Base-by-base conservation (phyloP, 2,888 invertebrate species). In the Andrena fulva region DNA sequence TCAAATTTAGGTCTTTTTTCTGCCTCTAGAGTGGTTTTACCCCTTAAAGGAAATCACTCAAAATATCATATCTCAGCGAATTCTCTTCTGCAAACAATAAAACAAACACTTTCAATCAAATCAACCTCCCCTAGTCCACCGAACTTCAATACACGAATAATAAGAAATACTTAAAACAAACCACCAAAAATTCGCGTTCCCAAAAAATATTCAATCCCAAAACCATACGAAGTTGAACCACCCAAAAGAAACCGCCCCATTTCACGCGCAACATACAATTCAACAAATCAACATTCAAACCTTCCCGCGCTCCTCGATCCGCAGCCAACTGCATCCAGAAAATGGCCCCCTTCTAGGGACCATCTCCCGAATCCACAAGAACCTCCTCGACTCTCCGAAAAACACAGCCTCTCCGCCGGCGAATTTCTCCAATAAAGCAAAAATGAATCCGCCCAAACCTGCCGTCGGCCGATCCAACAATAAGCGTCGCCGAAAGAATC, bases 301-400 rank as follows among this genome's bases (percentile, higher is more conserved):
- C 10, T 71, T 76, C 62, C 60, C 76, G 76, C 62, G 62, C 52
- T 42, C 52, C 62, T 76, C 4, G 20, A 29, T 33, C 12, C 2
- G 29, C 48, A 27, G 10, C 4, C 24, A 56, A 52, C 10, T 68
- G 48, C 64, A 24, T 7, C 16, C 0, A 5, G 12, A 2, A 20
- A 48, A 5, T 27, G n/a, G 10, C 27, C 24, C 12, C 50, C 20
- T 10, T 50, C 54, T 79, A 79, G 68, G 64, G 24, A 76, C 29
- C 24, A 66, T 54, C 20, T 10, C 56, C 1, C n/a, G 8, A 24
- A 56, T 56, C 27, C 5, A 2, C 7, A 20, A 42, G 8, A 48
- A 31, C 27, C 20, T 54, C 54, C 2, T 12, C 12, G 3, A 56
- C 24, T 10, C 12, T 24, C 24, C 27, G 20, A 56, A 24, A 56